These are phyloP conservation scores for Blastomussa wellsi DNA, from an alignment of 92 coral and sea anemone genomes.

Conservation along the genomic window DNA sequence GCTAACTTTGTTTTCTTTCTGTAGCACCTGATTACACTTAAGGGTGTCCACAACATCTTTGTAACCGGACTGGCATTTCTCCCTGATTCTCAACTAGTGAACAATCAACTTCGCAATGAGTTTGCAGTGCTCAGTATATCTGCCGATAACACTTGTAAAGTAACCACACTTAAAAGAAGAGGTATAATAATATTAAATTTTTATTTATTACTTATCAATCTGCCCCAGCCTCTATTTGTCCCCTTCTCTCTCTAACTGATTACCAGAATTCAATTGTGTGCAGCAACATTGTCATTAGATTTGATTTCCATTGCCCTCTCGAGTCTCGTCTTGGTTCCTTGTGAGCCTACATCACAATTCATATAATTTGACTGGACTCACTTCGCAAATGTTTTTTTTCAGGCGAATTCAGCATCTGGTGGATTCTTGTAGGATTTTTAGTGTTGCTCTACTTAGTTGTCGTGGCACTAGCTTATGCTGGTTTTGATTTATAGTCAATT, in stretches of 20 bases:
- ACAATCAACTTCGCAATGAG: conserved; percentile 75
- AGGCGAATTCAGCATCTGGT: conserved; percentile 95
- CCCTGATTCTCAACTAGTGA: conserved; percentile 78
- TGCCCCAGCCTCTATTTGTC: too few species aligned
- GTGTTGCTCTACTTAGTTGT: conserved; percentile 74
- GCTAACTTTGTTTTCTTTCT: conserved; percentile 1
- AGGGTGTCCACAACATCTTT: conserved; percentile 93
- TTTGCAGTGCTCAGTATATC: conserved; percentile 92
- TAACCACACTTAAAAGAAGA: conserved; percentile 81
- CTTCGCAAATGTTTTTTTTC: conserved; percentile 16
- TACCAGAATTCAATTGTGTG: too few species aligned
- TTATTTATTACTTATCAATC: background rate
- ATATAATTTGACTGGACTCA: background rate
- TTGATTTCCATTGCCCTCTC: too few species aligned
- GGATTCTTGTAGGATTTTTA: conserved; percentile 88
- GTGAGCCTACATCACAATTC: too few species aligned
- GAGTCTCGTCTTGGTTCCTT: too few species aligned
- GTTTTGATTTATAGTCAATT: conserved; percentile 68
- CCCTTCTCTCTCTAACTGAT: too few species aligned
- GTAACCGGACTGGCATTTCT: conserved; percentile 93
- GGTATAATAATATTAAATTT: too few species aligned
- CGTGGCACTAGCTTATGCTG: conserved; percentile 77
- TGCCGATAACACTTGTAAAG: conserved; percentile 95
- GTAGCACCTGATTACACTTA: conserved; percentile 76
- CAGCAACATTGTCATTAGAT: too few species aligned